These are phyloP conservation scores for Sternotherus odoratus DNA, from an alignment of 2,797 vertebrate species.

Conservation along the genomic window DNA sequence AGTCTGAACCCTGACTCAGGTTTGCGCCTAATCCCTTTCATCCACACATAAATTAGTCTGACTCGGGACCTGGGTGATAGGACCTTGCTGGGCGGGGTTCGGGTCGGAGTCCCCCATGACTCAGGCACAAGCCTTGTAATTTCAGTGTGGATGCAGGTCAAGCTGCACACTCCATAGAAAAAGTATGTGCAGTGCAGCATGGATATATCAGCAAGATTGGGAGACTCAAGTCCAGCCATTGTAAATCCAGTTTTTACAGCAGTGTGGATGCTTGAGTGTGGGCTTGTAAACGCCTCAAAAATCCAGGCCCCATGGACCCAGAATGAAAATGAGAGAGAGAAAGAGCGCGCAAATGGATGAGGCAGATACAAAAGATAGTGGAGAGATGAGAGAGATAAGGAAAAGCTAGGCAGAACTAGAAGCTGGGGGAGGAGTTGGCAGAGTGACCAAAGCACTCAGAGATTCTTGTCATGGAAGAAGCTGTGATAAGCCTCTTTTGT, in stretches of 20 bases:
- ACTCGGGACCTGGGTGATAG: neutral
- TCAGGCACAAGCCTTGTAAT: neutral
- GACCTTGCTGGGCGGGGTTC: neutral
- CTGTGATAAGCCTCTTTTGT: neutral
- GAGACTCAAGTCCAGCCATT: neutral
- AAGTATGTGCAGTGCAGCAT: neutral
- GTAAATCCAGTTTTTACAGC: neutral
- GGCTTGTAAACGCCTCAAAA: too few species aligned
- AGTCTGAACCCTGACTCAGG: neutral
- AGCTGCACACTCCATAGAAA: neutral
- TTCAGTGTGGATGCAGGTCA: neutral
- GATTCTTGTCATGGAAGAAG: neutral
- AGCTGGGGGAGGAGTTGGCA: neutral
- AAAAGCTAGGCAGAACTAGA: neutral
- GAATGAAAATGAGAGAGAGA: neutral
- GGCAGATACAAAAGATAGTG: accelerated
- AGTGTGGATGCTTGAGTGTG: neutral
- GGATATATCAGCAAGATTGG: neutral
- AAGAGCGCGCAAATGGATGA: neutral
- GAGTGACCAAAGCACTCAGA: neutral
- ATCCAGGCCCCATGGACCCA: too few species aligned
- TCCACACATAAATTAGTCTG: neutral
- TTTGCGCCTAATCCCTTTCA: neutral
- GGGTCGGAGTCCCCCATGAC: neutral
- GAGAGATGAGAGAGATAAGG: neutral